phyloP scores from a whole-genome alignment of 2,797 vertebrate species.

The Sebastolobus alascanus region DNA sequence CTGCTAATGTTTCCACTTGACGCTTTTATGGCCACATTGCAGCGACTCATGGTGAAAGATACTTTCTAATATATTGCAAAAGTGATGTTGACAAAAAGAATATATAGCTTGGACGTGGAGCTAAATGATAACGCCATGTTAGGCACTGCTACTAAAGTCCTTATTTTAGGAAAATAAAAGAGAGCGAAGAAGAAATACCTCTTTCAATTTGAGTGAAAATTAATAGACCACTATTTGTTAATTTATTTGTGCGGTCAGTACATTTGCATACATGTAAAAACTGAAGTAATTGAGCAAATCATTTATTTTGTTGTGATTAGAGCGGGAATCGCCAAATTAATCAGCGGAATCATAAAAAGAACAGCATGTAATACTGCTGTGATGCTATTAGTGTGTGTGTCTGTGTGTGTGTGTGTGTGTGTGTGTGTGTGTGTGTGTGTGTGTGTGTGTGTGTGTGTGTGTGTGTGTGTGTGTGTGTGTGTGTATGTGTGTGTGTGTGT shows the following conservation, averaged over 20 bases:
- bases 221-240: not conserved
- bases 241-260: not conserved
- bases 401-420: not conserved
- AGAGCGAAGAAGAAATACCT: not conserved
- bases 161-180: constrained; percentile 11
- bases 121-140: constrained; percentile 47
- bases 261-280: constrained; percentile 14
- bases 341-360: constrained; percentile 7
- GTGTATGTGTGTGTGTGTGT: constrained; percentile 1
- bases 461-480: not conserved
- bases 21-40: constrained; percentile 81
- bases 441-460: no score
- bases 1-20: constrained; percentile 86
- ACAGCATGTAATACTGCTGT: constrained; percentile 1
- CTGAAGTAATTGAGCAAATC: not conserved
- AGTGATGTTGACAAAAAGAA: constrained; percentile 67
- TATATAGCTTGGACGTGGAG: constrained; percentile 33
- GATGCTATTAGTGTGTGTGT: not conserved
- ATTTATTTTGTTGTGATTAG: constrained; percentile 10
- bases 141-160: constrained; percentile 9
- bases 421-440: not conserved
- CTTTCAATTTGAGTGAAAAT: not conserved
- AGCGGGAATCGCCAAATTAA: constrained; percentile 16
- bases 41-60: constrained; percentile 70
- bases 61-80: constrained; percentile 77